A percentile compares a stretch with the other conserved stretches of the same genome.
phyloP scores from a whole-genome alignment of 2,797 vertebrate genomes.

The Mormyrops boulengeri region DNA sequence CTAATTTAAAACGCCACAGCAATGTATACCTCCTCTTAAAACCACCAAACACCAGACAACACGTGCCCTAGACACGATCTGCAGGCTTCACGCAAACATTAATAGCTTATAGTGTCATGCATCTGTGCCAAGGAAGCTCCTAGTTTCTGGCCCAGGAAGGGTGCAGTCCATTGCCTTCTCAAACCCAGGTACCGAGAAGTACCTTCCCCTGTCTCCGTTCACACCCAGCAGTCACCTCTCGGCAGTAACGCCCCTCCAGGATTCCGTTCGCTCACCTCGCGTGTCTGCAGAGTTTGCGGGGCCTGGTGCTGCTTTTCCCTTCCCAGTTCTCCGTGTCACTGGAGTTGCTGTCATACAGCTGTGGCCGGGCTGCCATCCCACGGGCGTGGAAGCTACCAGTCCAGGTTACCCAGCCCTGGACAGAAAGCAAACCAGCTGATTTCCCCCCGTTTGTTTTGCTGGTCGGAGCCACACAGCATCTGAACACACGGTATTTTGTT shows the following conservation, averaged over 20 bases:
- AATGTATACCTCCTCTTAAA: neutral
- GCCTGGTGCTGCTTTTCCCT: slow-evolving; percentile 75
- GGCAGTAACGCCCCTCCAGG: neutral
- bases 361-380: slow-evolving; percentile 87
- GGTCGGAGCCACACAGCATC: neutral
- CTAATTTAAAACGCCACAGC: neutral
- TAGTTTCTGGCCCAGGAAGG: neutral
- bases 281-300: slow-evolving; percentile 82
- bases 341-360: slow-evolving; percentile 92
- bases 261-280: slow-evolving; percentile 69
- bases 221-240: neutral
- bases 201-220: neutral
- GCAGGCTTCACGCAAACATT: neutral
- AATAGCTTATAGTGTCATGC: neutral
- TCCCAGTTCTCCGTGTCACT: slow-evolving; percentile 88
- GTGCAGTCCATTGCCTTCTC: neutral
- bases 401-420: slow-evolving; percentile 60
- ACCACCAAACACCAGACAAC: neutral
- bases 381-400: slow-evolving; percentile 58
- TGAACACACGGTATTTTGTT: neutral
- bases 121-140: neutral
- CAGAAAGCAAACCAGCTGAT: slow-evolving; percentile 35
- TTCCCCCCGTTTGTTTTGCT: slow-evolving; percentile 25
- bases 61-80: neutral
- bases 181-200: neutral